These are phyloP conservation scores for Ophiodon elongatus DNA, from an alignment of 2,113 vertebrate genomes.

Conservation along the genomic window DNA sequence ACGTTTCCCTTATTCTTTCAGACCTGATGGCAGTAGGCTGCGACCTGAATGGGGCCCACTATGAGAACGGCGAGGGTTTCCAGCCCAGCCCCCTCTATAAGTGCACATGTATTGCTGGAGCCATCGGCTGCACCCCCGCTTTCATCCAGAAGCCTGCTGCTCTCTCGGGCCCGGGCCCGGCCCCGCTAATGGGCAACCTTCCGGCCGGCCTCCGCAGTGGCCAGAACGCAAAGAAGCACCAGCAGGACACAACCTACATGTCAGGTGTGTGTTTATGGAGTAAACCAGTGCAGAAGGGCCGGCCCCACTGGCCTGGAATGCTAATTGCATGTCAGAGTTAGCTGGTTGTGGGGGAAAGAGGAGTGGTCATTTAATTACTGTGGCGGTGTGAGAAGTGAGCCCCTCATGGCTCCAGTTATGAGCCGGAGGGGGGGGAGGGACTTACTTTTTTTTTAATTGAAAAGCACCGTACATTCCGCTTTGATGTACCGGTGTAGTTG, in stretches of 20 bases:
- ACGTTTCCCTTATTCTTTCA: slow-evolving; percentile 68
- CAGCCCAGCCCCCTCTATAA: slow-evolving; percentile 91
- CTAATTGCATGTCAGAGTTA: slow-evolving; percentile 34
- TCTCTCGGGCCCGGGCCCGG: slow-evolving; percentile 78
- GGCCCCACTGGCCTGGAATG: slow-evolving; percentile 44
- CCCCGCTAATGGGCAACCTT: slow-evolving; percentile 68
- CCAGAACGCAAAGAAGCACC: slow-evolving; percentile 76
- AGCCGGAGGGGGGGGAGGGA: neutral
- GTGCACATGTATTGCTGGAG: slow-evolving; percentile 93
- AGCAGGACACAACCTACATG: slow-evolving; percentile 87
- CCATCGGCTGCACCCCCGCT: slow-evolving; percentile 92
- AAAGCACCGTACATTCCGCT: slow-evolving; percentile 19
- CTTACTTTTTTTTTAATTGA: slow-evolving; percentile 10
- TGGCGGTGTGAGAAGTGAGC: neutral
- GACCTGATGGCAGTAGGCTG: slow-evolving; percentile 95
- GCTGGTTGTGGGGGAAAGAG: neutral
- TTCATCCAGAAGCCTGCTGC: slow-evolving; percentile 85
- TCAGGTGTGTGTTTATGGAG: slow-evolving; percentile 87
- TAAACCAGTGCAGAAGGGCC: slow-evolving; percentile 14
- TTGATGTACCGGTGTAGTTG: neutral
- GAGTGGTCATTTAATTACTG: slow-evolving; percentile 12
- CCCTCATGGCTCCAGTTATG: slow-evolving; percentile 19
- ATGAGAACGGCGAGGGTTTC: slow-evolving; percentile 92
- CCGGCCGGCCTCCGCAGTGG: slow-evolving; percentile 75
- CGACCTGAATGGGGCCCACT: slow-evolving; percentile 90